Evolutionary conservation across 2,888 invertebrate genomes (phyloP).

Genomic region (Dryobota labecula): DNA sequence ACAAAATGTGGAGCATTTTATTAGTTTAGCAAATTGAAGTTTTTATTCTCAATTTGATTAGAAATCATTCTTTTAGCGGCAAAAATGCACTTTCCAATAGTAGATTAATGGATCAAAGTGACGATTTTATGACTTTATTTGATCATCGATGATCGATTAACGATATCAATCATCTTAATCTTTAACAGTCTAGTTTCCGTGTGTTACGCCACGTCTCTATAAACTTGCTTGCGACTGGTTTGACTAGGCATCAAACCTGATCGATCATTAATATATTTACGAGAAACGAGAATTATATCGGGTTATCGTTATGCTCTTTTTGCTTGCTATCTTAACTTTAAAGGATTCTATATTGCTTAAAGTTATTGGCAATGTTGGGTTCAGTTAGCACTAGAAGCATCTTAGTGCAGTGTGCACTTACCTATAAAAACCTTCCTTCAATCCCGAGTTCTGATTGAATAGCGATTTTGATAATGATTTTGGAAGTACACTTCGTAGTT

Average conservation of each 20-base stretch:
- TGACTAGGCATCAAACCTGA: constrained; percentile 59
- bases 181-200: constrained; percentile 58
- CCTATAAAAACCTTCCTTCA: neutral
- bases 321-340: constrained; percentile 38
- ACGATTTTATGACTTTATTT: constrained; percentile 49
- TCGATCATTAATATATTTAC: constrained; percentile 64
- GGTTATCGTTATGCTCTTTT: constrained; percentile 51
- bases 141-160: constrained; percentile 57
- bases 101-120: constrained; percentile 34
- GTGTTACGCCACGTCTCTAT: constrained; percentile 51
- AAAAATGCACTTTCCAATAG: constrained; percentile 38
- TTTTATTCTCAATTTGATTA: constrained; percentile 11
- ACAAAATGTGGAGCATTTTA: constrained; percentile 18
- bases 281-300: constrained; percentile 56
- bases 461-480: neutral
- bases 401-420: no score
- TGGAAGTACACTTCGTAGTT: neutral
- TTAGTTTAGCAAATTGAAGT: constrained; percentile 18
- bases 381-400: neutral
- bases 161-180: constrained; percentile 48
- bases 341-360: neutral
- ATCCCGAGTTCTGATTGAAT: neutral
- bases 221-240: constrained; percentile 57
- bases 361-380: neutral
- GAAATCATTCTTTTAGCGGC: constrained; percentile 25